phyloP scores from a whole-genome alignment of 2,797 vertebrate species.

The Anguilla anguilla region DNA sequence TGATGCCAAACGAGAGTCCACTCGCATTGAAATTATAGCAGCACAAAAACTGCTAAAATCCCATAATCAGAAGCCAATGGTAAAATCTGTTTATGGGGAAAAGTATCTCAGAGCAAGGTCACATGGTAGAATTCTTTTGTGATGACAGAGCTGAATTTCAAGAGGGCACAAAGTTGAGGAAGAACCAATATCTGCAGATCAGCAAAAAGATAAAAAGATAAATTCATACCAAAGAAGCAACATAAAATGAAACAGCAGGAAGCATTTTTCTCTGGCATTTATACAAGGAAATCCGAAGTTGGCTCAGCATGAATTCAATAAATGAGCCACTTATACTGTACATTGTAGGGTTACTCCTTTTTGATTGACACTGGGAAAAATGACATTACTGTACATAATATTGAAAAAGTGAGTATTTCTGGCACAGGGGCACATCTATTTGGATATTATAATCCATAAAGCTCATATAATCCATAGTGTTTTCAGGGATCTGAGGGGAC shows the following conservation, averaged over 20 bases:
- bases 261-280: not conserved
- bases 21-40: not conserved
- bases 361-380: not conserved
- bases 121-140: not conserved
- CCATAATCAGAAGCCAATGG: not conserved
- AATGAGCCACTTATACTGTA: not conserved
- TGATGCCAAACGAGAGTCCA: not conserved
- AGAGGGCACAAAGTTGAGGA: not conserved
- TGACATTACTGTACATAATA: not conserved
- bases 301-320: not conserved
- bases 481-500: not conserved
- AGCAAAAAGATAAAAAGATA: slow-evolving; percentile 3
- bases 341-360: not conserved
- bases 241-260: not conserved
- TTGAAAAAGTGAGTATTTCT: not conserved
- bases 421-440: not conserved
- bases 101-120: not conserved
- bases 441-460: not conserved
- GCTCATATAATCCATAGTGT: not conserved
- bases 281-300: not conserved
- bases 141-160: not conserved
- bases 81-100: not conserved
- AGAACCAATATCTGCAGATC: not conserved
- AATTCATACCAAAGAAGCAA: not conserved
- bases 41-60: not conserved